These are phyloP conservation scores for Leptodactylus fallax DNA, from an alignment of 2,797 vertebrate species.

Conservation along the genomic window DNA sequence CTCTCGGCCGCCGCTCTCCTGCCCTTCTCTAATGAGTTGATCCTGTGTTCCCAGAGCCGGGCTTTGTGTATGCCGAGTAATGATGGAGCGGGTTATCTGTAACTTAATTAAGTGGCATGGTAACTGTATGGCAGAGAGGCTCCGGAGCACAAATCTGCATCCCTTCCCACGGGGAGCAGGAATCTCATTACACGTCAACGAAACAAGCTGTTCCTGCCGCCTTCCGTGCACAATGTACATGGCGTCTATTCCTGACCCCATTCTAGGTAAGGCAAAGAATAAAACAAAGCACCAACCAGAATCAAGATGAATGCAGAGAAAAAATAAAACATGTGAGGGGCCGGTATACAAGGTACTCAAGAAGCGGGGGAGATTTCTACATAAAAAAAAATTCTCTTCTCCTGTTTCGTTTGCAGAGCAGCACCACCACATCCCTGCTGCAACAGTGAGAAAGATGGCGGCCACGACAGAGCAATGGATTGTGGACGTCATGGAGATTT, in stretches of 20 bases:
- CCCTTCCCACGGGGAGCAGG: not conserved
- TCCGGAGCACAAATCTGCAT: not conserved
- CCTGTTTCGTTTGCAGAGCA: no score
- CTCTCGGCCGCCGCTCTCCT: no score
- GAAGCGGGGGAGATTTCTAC: no score
- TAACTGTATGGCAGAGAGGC: not conserved
- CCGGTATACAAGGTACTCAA: no score
- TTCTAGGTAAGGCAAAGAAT: not conserved
- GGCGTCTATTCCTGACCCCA: not conserved
- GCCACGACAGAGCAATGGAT: no score
- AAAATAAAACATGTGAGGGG: no score
- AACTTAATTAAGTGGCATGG: conserved; percentile 3
- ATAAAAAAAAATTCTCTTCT: no score
- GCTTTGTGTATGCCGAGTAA: not conserved
- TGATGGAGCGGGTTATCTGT: not conserved
- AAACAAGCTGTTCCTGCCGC: not conserved
- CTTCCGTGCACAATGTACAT: not conserved
- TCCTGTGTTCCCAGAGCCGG: not conserved
- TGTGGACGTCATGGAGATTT: no score
- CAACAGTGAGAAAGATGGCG: no score
- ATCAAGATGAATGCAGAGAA: no score
- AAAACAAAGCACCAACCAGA: not conserved
- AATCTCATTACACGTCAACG: conserved; percentile 12
- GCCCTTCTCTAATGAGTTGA: no score
- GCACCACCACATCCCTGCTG: no score